phyloP scores from a whole-genome alignment of 2,797 vertebrate species.

The Microctenopoma steveboyesi region DNA sequence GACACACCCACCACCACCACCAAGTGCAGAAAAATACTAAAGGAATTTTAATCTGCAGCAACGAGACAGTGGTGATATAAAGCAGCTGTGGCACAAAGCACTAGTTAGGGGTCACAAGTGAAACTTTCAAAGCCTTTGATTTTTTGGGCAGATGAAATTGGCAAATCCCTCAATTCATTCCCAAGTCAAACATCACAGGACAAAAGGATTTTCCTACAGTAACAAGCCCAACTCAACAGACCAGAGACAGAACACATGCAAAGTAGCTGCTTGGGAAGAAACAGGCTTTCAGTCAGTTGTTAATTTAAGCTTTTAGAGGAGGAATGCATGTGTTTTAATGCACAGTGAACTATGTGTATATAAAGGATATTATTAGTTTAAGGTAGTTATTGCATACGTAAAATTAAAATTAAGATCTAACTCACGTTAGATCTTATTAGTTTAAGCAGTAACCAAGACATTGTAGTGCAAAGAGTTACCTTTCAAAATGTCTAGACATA shows the following conservation, averaged over 20 bases:
- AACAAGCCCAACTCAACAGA: constrained; percentile 22
- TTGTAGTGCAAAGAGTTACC: constrained; percentile 79
- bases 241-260: background rate
- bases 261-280: constrained; percentile 10
- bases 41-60: constrained; percentile 4
- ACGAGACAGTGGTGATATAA: constrained; percentile 10
- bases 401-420: too few relatives aligned
- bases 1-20: background rate
- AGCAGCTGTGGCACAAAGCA: constrained; percentile 7
- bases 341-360: background rate
- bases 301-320: background rate
- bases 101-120: constrained; percentile 34
- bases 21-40: background rate
- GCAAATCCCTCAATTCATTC: constrained; percentile 45
- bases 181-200: constrained; percentile 31
- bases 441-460: background rate
- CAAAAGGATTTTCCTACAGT: constrained; percentile 22
- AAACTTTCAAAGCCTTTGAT: constrained; percentile 41
- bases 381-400: too few relatives aligned
- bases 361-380: too few relatives aligned
- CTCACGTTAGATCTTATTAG: background rate
- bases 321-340: constrained; percentile 1
- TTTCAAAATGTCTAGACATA: constrained; percentile 99
- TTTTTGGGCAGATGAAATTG: constrained; percentile 52
- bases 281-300: background rate